Evolutionary conservation across 2,797 vertebrate genomes (phyloP).

Genomic region (Mus minutoides): DNA sequence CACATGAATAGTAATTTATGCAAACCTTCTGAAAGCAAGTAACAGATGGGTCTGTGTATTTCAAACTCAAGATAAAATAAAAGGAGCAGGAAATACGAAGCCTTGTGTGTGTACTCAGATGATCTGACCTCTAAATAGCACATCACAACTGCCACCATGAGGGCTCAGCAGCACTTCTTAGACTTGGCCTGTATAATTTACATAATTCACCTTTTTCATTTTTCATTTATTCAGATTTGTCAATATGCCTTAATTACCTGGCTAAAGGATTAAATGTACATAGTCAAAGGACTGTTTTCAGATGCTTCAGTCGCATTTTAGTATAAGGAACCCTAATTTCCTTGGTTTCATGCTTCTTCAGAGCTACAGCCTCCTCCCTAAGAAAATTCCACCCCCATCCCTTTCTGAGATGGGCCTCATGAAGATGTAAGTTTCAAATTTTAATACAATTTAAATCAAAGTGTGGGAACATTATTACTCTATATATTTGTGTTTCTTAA

Average conservation of each 20-base stretch:
- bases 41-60: conserved; percentile 9
- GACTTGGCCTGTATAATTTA: not conserved
- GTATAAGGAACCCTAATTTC: not conserved
- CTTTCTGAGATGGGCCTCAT: not conserved
- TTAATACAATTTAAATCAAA: conserved; percentile 41
- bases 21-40: conserved; percentile 44
- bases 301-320: not conserved
- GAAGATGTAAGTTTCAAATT: conserved; percentile 53
- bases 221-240: conserved; percentile 19
- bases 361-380: not conserved
- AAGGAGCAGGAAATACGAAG: not conserved
- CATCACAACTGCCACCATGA: not conserved
- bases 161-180: conserved; percentile 33
- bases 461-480: not conserved
- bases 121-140: not conserved
- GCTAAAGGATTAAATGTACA: not conserved
- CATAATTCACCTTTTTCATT: not conserved
- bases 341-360: not conserved
- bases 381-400: not conserved
- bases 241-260: conserved; percentile 1
- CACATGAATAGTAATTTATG: conserved; percentile 35
- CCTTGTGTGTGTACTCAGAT: not conserved
- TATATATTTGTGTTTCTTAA: conserved; percentile 19
- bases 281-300: not conserved
- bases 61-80: conserved; percentile 20